Base-by-base conservation (phyloP, 2,888 invertebrate genomes). In the Nomada hirtipes region DNA sequence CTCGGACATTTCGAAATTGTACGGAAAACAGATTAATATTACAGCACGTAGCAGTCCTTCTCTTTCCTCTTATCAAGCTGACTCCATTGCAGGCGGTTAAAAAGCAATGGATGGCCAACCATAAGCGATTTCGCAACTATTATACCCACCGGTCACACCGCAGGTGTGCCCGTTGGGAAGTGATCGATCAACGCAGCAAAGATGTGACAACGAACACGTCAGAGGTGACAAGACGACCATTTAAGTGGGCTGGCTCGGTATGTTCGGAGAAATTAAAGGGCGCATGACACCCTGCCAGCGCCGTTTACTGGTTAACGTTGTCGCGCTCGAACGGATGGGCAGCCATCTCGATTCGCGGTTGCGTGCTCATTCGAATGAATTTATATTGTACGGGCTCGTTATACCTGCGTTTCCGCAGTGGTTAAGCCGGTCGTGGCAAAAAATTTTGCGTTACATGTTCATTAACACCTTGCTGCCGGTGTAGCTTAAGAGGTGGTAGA, bases 181-280 rank as follows among this genome's bases (percentile, higher is more conserved):
- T 79, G 86, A 86, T 87, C 84, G 84, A 83, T 84, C 76, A 83
- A 57, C 64, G 70, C 26, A 20, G 23, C 50, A 67, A 65, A 81
- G 86, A 81, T 60, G 86, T 69, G 83, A 81, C 81, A 75, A 84
- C 76, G 73, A 68, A 29, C 47, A 44, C 80, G 76, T 79, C 76
- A 65, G 47, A 61, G 60, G 61, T 70, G 72, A 78, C 63, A 55
- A 42, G 79, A 68, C 44, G 50, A 59, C 47, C 36, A 53, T 52
- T 70, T 79, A 86, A 85, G 78, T 84, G 71, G 86, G 83, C 76
- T 83, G 88, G 64, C 70, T 52, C 73, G 63, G 73, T 53, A 70
- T 57, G 42, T 44, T 13, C n/a, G 72, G 80, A 87, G 78, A 89
- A 89, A 90, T 90, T 90, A 90, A 89, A 89, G 87, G 86, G 84